Percentiles rank a stretch among this genome's conserved stretches.
phyloP scores from a whole-genome alignment of 2,113 vertebrate species.

The Grallaria varia region DNA sequence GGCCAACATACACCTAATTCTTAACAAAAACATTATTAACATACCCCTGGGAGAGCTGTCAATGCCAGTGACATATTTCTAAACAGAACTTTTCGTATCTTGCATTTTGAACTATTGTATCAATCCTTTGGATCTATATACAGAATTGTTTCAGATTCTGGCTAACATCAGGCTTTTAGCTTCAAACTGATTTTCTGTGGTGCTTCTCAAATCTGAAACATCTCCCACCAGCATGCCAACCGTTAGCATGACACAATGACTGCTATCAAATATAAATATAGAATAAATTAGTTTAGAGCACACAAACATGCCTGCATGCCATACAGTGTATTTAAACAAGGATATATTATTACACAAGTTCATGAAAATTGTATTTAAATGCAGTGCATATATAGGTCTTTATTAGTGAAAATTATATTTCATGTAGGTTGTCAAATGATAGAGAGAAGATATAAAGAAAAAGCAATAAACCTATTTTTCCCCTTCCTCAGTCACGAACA shows the following conservation, averaged over 20 bases:
- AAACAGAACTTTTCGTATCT: not conserved
- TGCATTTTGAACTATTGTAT: not conserved
- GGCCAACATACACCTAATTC: not conserved
- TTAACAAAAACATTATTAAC: not conserved
- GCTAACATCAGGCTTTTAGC: not conserved
- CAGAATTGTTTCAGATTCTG: not conserved
- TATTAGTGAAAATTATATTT: not conserved
- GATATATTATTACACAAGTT: not conserved
- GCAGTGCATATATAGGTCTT: not conserved
- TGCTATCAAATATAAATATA: not conserved
- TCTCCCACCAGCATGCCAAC: not conserved
- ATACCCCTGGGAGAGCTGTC: not conserved
- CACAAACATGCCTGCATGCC: not conserved
- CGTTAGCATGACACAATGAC: not conserved
- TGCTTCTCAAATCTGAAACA: not conserved
- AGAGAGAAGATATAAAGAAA: not conserved
- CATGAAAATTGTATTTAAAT: not conserved
- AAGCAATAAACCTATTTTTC: not conserved
- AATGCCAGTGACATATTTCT: not conserved
- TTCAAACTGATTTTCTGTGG: not conserved
- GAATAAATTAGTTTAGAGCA: not conserved
- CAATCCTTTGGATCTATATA: not conserved
- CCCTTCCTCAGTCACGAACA: not conserved
- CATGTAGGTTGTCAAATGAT: not conserved
- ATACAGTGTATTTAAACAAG: not conserved